Evolutionary conservation across 2,797 vertebrate genomes (phyloP).

Genomic region (Centropyge bicolor): DNA sequence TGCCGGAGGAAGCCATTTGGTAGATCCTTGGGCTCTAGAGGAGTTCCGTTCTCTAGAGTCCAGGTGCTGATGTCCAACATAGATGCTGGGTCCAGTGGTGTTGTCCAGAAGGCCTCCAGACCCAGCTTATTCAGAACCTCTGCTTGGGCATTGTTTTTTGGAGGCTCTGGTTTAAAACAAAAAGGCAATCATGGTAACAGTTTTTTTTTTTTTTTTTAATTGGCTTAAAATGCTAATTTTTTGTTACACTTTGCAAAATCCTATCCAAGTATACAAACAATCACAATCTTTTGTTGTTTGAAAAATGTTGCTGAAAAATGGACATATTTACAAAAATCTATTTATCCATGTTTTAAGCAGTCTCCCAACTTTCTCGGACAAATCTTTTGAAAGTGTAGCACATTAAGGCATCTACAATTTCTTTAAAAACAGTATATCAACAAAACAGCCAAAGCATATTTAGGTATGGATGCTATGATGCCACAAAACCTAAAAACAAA

Average conservation of each 20-base stretch:
- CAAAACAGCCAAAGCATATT: background rate
- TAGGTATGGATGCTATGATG: background rate
- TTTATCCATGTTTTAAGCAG: too few species aligned
- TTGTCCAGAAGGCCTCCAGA: conserved; percentile 60
- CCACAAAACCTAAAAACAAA: background rate
- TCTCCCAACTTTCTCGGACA: too few species aligned
- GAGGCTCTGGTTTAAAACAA: conserved; percentile 64
- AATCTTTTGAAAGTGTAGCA: background rate
- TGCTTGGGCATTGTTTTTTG: conserved; percentile 65
- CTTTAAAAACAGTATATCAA: background rate
- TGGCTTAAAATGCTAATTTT: too few species aligned
- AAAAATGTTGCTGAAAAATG: too few species aligned
- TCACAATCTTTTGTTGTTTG: too few species aligned
- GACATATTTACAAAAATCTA: too few species aligned
- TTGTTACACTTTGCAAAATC: too few species aligned
- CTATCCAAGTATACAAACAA: too few species aligned
- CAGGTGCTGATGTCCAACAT: conserved; percentile 78
- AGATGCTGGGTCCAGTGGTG: conserved; percentile 70
- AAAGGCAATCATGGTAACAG: background rate
- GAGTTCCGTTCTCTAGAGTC: conserved; percentile 63
- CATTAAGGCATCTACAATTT: background rate
- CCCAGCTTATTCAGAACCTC: conserved; percentile 74
- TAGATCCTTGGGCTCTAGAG: conserved; percentile 71
- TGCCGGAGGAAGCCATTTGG: conserved; percentile 77
- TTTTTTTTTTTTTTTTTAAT: too few species aligned